Percentiles rank a stretch among this genome's conserved stretches.
Conservation (phyloP, 2,888 invertebrate genomes). For the Drymonia ruficornis region DNA sequence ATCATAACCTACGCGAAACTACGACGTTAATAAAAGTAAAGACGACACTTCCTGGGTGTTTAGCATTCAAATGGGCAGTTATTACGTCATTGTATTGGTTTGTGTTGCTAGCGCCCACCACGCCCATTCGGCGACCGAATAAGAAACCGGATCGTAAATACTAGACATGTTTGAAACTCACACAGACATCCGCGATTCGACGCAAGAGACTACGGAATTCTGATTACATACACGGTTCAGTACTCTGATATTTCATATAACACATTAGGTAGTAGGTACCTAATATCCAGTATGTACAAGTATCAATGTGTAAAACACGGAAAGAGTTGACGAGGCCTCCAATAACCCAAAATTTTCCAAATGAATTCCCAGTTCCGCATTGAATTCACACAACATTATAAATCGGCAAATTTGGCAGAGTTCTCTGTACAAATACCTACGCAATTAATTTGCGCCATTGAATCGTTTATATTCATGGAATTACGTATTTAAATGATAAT, state of each 20-base stretch:
- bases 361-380: too few species aligned
- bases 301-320: too few species aligned
- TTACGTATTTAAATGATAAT: constrained; percentile 13
- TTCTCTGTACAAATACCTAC: neutral
- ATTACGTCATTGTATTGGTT: constrained; percentile 39
- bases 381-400: neutral
- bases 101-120: constrained; percentile 45
- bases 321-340: too few species aligned
- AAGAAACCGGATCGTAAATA: constrained; percentile 43
- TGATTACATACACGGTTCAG: neutral
- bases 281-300: neutral
- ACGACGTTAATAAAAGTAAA: constrained; percentile 10
- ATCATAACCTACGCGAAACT: neutral
- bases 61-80: constrained; percentile 42
- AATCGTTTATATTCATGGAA: constrained; percentile 18
- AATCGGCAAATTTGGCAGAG: constrained; percentile 21
- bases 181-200: constrained; percentile 14
- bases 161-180: constrained; percentile 26
- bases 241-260: neutral
- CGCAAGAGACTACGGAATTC: neutral
- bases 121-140: constrained; percentile 43
- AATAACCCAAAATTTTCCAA: too few species aligned
- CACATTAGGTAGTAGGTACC: too few species aligned
- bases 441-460: constrained; percentile 9
- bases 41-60: constrained; percentile 40